Percentiles rank a stretch among this genome's conserved stretches.
phyloP scores from a whole-genome alignment of 2,113 vertebrate genomes.

The Tympanuchus pallidicinctus region DNA sequence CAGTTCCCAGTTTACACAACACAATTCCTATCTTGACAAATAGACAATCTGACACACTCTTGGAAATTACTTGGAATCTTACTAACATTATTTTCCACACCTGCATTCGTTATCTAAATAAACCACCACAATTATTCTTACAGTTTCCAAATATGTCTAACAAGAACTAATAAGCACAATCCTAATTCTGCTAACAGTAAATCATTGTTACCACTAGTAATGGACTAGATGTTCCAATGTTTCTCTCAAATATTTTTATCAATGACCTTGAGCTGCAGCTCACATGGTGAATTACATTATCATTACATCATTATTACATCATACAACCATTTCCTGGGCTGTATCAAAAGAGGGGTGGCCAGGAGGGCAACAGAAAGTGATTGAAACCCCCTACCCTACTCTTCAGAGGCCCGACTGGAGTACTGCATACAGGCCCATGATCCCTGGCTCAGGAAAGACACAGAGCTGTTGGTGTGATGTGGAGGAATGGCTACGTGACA shows the following conservation, averaged over 20 bases:
- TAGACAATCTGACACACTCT: background rate
- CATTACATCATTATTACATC: too few species aligned
- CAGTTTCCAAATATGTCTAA: background rate
- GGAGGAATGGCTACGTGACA: too few species aligned
- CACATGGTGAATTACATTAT: background rate
- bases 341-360: background rate
- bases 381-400: too few species aligned
- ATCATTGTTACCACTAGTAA: background rate
- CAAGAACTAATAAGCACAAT: rapidly evolving
- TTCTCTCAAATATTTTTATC: background rate
- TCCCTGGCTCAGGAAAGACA: background rate
- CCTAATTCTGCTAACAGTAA: background rate
- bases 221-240: background rate
- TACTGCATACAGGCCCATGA: background rate
- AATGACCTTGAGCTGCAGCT: background rate
- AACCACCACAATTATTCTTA: background rate
- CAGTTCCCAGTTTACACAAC: background rate
- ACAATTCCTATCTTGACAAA: background rate
- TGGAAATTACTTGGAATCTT: background rate
- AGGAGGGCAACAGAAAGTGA: background rate
- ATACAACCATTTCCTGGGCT: background rate
- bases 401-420: background rate
- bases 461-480: background rate
- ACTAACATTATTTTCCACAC: background rate
- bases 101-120: background rate